These are phyloP conservation scores for Chromoteleia sp. DNA, from an alignment of 2,888 invertebrate species.

Conservation along the genomic window DNA sequence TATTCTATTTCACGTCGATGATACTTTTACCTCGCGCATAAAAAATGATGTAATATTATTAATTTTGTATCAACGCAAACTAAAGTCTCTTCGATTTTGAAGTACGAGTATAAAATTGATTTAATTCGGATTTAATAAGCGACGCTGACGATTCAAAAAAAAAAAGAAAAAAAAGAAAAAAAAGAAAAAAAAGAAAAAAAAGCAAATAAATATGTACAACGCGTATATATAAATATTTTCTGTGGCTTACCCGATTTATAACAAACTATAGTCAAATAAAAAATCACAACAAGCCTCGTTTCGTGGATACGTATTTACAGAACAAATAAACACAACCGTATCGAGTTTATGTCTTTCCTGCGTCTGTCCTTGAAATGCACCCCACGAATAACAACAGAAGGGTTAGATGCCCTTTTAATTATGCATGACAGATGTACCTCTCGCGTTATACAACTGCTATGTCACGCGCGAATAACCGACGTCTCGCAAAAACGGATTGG, in stretches of 20 bases:
- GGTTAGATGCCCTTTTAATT: conserved; percentile 64
- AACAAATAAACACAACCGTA: conserved; percentile 23
- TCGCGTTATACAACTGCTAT: conserved; percentile 4
- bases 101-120: no score
- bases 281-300: no score
- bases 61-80: neutral
- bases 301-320: neutral
- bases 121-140: no score
- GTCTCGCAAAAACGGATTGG: neutral
- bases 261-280: no score
- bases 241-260: no score
- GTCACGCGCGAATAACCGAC: neutral
- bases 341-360: conserved; percentile 5
- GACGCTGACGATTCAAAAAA: no score
- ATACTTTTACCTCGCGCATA: neutral
- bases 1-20: neutral
- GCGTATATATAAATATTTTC: no score
- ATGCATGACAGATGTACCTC: conserved; percentile 63
- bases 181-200: no score
- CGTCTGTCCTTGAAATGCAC: conserved; percentile 57
- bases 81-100: no score
- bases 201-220: no score
- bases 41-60: neutral
- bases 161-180: no score
- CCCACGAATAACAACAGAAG: conserved; percentile 40